Conservation (phyloP, 2,888 invertebrate species). For the Myopa tessellatipennis region DNA sequence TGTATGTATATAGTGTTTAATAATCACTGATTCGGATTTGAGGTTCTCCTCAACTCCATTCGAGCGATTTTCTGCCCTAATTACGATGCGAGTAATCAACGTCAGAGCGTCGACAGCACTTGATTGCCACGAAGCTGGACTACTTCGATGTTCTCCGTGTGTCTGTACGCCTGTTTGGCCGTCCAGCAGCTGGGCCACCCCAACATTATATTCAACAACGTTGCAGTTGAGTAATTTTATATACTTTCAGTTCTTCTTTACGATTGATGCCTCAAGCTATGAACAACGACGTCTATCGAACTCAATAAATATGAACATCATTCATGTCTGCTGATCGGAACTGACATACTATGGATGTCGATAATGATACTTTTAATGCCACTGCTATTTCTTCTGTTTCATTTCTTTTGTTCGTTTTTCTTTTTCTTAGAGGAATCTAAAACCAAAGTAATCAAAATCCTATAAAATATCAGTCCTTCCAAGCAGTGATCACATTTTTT, state of each 20-base stretch:
- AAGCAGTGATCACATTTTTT: not conserved
- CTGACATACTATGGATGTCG: not conserved
- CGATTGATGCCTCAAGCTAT: not conserved
- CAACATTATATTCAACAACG: no score
- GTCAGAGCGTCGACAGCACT: no score
- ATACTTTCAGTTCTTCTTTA: not conserved
- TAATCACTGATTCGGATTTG: no score
- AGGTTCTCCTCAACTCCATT: not conserved
- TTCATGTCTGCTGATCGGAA: constrained; percentile 11
- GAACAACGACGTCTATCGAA: not conserved
- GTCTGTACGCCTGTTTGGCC: no score
- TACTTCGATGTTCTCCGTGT: no score
- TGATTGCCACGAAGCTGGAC: no score
- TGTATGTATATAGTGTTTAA: no score
- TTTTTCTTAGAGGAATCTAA: not conserved
- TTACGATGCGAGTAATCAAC: not conserved
- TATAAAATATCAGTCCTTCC: not conserved
- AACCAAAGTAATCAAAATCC: not conserved
- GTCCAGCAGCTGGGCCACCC: no score
- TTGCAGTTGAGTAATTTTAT: no score
- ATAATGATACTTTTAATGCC: not conserved
- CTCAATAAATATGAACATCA: constrained; percentile 11
- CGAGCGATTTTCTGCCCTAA: not conserved
- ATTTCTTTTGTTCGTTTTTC: not conserved
- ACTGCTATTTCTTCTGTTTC: no score